A percentile compares a stretch with the other conserved stretches of the same genome.
phyloP scores from a whole-genome alignment of 2,113 vertebrate species.

The Gnathonemus echidnorhynchus region DNA sequence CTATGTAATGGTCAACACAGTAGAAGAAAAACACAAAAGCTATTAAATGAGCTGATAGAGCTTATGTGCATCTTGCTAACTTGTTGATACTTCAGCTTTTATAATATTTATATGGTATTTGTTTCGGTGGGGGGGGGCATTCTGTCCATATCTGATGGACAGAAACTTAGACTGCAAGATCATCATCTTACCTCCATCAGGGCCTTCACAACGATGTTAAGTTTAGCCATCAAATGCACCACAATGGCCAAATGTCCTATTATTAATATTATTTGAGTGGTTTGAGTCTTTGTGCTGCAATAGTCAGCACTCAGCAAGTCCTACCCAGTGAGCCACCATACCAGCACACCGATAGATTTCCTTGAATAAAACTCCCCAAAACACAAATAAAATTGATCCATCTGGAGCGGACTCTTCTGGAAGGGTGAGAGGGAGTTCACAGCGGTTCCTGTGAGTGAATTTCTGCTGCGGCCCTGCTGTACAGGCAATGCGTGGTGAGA shows the following conservation, averaged over 20 bases:
- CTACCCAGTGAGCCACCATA: background rate
- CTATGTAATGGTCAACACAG: background rate
- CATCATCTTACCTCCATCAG: background rate
- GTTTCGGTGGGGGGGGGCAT: background rate
- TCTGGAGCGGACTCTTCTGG: background rate
- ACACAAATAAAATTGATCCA: background rate
- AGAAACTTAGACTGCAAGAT: background rate
- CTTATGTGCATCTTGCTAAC: background rate
- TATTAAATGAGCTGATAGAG: background rate
- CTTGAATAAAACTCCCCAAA: background rate
- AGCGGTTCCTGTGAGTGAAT: background rate
- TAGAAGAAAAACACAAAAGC: background rate
- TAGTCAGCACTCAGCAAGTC: background rate
- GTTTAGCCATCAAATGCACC: background rate
- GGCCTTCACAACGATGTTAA: background rate
- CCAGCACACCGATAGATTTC: background rate
- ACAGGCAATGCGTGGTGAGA: constrained; percentile 9
- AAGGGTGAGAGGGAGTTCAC: background rate
- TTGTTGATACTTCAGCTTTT: background rate
- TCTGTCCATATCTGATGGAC: constrained; percentile 36
- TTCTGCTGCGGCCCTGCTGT: background rate
- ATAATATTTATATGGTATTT: background rate
- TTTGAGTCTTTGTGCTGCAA: background rate
- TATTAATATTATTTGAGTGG: background rate
- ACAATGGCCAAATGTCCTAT: background rate